Percentiles rank a stretch among this genome's conserved stretches.
Conservation (phyloP, 2,888 invertebrate species). For the Microplitis manilae region DNA sequence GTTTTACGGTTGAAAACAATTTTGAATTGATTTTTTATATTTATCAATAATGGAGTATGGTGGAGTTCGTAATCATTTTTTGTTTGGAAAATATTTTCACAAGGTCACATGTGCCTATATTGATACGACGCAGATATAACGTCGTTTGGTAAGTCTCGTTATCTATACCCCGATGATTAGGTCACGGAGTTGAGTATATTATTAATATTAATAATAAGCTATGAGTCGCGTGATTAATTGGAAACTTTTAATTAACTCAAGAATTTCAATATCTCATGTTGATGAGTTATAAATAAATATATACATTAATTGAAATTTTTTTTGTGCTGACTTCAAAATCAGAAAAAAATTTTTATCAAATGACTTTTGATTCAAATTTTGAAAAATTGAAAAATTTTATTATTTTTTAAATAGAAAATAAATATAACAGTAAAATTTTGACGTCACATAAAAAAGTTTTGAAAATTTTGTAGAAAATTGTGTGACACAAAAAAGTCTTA, state of each 20-base stretch:
- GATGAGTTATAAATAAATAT: background rate
- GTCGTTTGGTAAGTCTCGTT: background rate
- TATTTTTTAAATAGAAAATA: too few species aligned
- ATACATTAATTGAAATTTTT: too few species aligned
- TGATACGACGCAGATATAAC: background rate
- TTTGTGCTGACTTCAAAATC: too few species aligned
- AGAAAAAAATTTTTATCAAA: too few species aligned
- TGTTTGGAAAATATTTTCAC: slow-evolving; percentile 6
- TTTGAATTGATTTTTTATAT: background rate
- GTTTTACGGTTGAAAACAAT: background rate
- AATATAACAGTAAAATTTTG: too few species aligned
- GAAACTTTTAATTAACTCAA: background rate
- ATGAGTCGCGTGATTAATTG: background rate
- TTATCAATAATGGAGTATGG: background rate
- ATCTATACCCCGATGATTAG: background rate
- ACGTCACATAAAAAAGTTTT: too few species aligned
- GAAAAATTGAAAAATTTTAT: too few species aligned
- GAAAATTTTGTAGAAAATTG: too few species aligned
- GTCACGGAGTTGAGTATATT: background rate
- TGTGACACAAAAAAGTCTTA: too few species aligned
- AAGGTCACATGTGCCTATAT: background rate
- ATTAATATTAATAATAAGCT: background rate
- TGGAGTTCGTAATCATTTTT: background rate
- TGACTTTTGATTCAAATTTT: too few species aligned
- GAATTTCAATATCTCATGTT: background rate